Evolutionary conservation across 2,113 vertebrate species (phyloP).

Genomic region (Psittacula cyanocephala): DNA sequence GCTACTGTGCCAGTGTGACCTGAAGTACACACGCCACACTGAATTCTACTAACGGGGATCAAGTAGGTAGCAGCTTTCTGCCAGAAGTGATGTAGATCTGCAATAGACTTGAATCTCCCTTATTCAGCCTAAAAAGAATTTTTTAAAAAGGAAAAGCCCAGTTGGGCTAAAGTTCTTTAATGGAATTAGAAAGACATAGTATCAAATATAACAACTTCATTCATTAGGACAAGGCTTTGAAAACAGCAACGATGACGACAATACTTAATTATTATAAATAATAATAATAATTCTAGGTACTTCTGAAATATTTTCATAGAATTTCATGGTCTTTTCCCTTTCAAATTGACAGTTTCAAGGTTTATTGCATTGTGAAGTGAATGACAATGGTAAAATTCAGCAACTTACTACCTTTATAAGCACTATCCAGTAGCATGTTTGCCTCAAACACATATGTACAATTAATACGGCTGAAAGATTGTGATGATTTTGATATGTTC

Average conservation of each 20-base stretch:
- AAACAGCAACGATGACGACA: neutral
- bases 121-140: neutral
- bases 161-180: neutral
- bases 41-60: neutral
- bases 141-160: neutral
- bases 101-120: neutral
- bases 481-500: neutral
- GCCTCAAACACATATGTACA: neutral
- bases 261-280: neutral
- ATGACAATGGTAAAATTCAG: neutral
- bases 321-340: neutral
- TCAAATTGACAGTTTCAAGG: neutral
- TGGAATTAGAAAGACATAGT: fast-evolving
- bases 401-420: neutral
- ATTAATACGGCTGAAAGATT: neutral
- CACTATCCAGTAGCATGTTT: neutral
- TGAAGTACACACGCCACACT: neutral
- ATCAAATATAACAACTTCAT: neutral
- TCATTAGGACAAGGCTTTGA: neutral
- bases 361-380: neutral
- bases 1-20: neutral
- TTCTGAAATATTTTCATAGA: neutral
- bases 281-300: neutral
- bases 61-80: neutral
- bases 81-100: neutral